phyloP scores from a whole-genome alignment of 23 tunicate species.

The Clavelina lepadiformis region DNA sequence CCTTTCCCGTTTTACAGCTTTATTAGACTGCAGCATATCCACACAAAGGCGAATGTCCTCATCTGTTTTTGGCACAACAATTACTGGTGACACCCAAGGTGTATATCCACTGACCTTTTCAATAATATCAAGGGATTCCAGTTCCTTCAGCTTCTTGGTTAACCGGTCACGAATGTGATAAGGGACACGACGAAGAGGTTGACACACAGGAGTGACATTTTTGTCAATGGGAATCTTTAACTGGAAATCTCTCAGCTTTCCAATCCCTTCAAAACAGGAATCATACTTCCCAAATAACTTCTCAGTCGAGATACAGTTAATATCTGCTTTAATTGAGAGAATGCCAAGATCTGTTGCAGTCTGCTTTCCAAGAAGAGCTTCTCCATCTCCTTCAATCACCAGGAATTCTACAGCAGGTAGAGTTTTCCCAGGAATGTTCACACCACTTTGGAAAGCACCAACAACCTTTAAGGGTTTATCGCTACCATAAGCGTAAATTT shows the following conservation, averaged over 20 bases:
- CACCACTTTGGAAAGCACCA: not conserved
- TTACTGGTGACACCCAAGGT: conserved; percentile 14
- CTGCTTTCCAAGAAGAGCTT: conserved; percentile 1
- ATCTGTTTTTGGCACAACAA: conserved; percentile 9
- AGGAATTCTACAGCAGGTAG: not conserved
- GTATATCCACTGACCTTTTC: not conserved
- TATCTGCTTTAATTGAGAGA: not conserved
- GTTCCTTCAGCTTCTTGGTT: not conserved
- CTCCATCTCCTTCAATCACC: not conserved
- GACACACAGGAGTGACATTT: not conserved
- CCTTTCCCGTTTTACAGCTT: not conserved
- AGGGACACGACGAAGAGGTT: conserved; percentile 6
- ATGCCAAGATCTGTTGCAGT: conserved; percentile 4
- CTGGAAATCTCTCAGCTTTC: conserved; percentile 3
- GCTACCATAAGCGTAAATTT: conserved; percentile 2
- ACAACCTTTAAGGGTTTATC: not conserved
- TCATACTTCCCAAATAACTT: no score
- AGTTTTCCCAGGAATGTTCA: not conserved
- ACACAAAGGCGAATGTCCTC: conserved; percentile 13
- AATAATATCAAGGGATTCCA: conserved; percentile 3
- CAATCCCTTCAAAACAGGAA: not conserved
- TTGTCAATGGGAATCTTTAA: not conserved
- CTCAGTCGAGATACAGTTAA: not conserved
- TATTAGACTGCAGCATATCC: conserved; percentile 11
- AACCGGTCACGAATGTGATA: not conserved